Conservation (phyloP, 2,797 vertebrate genomes). For the Tokudaia tokunoshimensis region DNA sequence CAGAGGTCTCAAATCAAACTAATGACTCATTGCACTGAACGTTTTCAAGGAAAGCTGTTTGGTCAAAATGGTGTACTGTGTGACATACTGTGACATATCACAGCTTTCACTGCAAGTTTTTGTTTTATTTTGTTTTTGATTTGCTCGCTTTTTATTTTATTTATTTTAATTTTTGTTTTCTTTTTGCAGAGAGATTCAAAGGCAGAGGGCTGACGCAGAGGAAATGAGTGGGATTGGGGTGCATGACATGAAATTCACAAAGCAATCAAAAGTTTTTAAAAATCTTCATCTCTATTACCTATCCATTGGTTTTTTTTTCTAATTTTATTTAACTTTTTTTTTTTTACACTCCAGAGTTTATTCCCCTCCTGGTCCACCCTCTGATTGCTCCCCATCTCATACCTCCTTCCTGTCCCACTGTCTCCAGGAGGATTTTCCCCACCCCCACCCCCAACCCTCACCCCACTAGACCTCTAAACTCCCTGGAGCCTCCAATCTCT, state of each 20-base stretch:
- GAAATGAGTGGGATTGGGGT: neutral
- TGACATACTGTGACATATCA: neutral
- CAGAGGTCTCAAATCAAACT: neutral
- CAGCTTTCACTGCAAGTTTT: neutral
- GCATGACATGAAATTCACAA: neutral
- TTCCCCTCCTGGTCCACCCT: too few relatives aligned
- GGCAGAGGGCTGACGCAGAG: neutral
- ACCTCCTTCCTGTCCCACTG: too few relatives aligned
- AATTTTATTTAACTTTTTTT: too few relatives aligned
- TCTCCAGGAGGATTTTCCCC: too few relatives aligned
- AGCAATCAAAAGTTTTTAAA: neutral
- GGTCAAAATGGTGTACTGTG: neutral
- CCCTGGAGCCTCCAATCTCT: too few relatives aligned
- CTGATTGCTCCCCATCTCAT: too few relatives aligned
- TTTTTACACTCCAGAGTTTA: too few relatives aligned
- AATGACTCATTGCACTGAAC: neutral
- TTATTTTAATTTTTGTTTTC: neutral
- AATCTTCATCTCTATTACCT: neutral
- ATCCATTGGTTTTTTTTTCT: neutral
- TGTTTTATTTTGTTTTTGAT: neutral
- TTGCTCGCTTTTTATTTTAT: neutral
- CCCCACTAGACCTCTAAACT: too few relatives aligned
- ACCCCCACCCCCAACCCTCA: too few relatives aligned
- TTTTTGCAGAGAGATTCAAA: neutral
- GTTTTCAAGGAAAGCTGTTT: neutral